These are phyloP conservation scores for Crotalus helleri DNA, from an alignment of 2,113 vertebrate genomes.

Conservation along the genomic window DNA sequence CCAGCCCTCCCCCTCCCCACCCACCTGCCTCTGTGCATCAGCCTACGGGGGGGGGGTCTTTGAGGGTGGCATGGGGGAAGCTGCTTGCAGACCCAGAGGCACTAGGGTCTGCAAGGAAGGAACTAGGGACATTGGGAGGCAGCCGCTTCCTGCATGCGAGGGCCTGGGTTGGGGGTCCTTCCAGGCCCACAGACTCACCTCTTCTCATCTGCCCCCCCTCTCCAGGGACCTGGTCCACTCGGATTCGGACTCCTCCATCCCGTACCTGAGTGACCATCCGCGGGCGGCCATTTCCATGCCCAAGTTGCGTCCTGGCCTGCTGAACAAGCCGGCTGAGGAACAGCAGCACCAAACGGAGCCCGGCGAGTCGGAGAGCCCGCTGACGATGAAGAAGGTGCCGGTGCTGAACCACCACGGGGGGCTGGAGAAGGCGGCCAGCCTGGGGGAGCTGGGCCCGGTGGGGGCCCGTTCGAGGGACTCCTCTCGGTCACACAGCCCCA, in stretches of 20 bases:
- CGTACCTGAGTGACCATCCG: slow-evolving; percentile 79
- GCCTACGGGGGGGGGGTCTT: neutral
- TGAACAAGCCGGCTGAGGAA: slow-evolving; percentile 75
- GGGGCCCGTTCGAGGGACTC: slow-evolving; percentile 65
- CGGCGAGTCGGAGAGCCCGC: slow-evolving; percentile 76
- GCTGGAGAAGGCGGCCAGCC: slow-evolving; percentile 81
- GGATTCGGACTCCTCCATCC: slow-evolving; percentile 92
- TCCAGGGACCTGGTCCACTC: slow-evolving; percentile 89
- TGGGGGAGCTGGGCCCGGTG: slow-evolving; percentile 79
- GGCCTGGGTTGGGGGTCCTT: neutral
- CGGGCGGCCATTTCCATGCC: slow-evolving; percentile 70
- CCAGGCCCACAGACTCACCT: accelerated
- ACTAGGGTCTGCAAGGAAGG: too few relatives aligned
- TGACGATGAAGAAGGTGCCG: slow-evolving; percentile 77
- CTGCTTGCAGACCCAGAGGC: too few relatives aligned
- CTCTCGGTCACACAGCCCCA: slow-evolving; percentile 88
- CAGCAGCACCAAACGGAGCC: slow-evolving; percentile 72
- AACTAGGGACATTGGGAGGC: neutral
- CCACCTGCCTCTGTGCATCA: neutral
- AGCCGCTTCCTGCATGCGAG: neutral
- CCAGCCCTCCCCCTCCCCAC: neutral
- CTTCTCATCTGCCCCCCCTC: neutral
- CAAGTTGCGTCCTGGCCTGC: slow-evolving; percentile 79
- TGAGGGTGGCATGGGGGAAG: neutral
- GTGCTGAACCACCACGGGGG: slow-evolving; percentile 70